Evolutionary conservation across 2,797 vertebrate genomes (phyloP).

Genomic region (Acanthiza pusilla): DNA sequence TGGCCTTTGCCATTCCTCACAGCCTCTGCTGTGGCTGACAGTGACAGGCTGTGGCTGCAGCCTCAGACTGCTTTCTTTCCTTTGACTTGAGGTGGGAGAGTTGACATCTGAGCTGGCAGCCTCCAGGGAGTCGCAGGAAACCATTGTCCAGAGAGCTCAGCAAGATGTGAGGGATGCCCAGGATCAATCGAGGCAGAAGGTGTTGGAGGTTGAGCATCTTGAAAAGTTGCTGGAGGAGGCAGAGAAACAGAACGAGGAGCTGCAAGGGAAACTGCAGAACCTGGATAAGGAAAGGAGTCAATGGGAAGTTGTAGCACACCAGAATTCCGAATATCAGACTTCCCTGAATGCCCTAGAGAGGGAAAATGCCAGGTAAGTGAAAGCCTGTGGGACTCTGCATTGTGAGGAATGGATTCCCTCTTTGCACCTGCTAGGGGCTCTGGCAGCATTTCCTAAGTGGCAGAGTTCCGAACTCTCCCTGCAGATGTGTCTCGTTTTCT

Average conservation of each 20-base stretch:
- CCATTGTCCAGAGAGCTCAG: constrained; percentile 20
- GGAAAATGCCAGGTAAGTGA: constrained; percentile 27
- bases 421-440: no score
- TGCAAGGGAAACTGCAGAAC: background rate
- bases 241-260: background rate
- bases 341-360: background rate
- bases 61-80: background rate
- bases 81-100: constrained; percentile 57
- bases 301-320: background rate
- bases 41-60: background rate
- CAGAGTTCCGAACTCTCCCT: background rate
- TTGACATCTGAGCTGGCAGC: constrained; percentile 56
- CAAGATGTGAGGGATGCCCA: constrained; percentile 54
- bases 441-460: background rate
- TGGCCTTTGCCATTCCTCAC: background rate
- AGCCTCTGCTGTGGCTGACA: background rate
- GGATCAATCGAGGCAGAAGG: constrained; percentile 35
- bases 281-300: background rate
- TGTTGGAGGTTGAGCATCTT: background rate
- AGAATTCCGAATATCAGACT: background rate
- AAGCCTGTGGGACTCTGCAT: background rate
- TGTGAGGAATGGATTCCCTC: background rate
- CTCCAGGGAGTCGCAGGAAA: constrained; percentile 37
- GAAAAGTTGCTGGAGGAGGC: background rate
- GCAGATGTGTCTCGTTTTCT: background rate